Conservation (phyloP, 2,888 invertebrate species). For the Agriopis marginaria region DNA sequence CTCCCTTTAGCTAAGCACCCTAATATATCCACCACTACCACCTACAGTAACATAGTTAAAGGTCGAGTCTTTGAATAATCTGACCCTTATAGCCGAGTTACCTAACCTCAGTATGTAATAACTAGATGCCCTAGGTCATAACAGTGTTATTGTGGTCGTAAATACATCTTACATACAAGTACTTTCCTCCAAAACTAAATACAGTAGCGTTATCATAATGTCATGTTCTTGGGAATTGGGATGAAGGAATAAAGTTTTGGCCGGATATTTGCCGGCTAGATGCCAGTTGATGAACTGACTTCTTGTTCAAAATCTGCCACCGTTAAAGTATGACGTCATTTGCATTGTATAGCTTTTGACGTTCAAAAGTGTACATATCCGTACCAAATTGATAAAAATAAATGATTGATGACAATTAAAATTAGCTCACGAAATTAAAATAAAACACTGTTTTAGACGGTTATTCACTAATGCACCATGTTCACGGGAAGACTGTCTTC, state of each 20-base stretch:
- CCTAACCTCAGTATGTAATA: not conserved
- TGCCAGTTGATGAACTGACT: not conserved
- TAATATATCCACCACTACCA: too few species aligned
- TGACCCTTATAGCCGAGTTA: not conserved
- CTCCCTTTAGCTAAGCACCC: too few species aligned
- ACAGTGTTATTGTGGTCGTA: slow-evolving; percentile 14
- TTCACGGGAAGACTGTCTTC: too few species aligned
- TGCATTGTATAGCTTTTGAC: too few species aligned
- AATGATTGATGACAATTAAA: too few species aligned
- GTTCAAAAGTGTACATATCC: too few species aligned
- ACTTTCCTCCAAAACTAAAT: slow-evolving; percentile 15
- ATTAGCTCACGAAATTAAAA: too few species aligned
- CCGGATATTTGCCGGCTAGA: not conserved
- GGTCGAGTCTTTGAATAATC: not conserved
- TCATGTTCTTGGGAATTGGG: slow-evolving; percentile 4
- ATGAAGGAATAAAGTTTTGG: not conserved
- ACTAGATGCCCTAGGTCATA: slow-evolving; percentile 7
- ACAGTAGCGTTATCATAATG: slow-evolving; percentile 14
- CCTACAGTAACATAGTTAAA: not conserved
- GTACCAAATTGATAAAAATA: too few species aligned
- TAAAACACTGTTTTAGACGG: too few species aligned
- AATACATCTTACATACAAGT: not conserved
- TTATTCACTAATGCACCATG: too few species aligned
- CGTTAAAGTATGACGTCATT: too few species aligned
- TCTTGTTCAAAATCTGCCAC: not conserved